These are phyloP conservation scores for Semicossyphus pulcher DNA, from an alignment of 2,113 vertebrate species.

Conservation along the genomic window DNA sequence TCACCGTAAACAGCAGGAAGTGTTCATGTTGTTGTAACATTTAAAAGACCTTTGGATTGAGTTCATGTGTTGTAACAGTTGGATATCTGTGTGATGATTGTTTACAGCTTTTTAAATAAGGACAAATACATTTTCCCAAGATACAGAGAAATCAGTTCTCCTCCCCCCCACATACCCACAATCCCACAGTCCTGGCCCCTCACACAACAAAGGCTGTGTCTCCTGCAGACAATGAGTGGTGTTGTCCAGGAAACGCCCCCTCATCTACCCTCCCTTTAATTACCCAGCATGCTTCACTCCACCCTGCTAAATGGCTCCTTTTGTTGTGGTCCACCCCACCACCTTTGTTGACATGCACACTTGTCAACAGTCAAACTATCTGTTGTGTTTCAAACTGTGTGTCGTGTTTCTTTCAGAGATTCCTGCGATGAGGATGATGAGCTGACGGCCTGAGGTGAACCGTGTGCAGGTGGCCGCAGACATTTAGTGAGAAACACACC, in stretches of 20 bases:
- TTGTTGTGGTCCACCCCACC: slow-evolving; percentile 56
- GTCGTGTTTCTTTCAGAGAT: slow-evolving; percentile 64
- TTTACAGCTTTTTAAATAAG: slow-evolving; percentile 30
- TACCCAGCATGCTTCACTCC: slow-evolving; percentile 71
- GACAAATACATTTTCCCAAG: slow-evolving; percentile 32
- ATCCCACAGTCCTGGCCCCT: slow-evolving; percentile 27
- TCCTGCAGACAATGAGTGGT: slow-evolving; percentile 58
- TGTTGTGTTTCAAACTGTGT: slow-evolving; percentile 5
- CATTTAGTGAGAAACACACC: not conserved
- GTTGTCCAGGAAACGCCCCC: slow-evolving; percentile 68
- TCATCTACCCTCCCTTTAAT: slow-evolving; percentile 65
- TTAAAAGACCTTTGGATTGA: too few relatives aligned
- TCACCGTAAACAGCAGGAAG: too few relatives aligned
- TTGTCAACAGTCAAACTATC: slow-evolving; percentile 1
- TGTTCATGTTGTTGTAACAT: too few relatives aligned
- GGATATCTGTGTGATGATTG: slow-evolving; percentile 2
- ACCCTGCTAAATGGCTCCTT: slow-evolving; percentile 54
- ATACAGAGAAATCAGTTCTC: not conserved
- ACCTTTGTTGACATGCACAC: slow-evolving; percentile 61
- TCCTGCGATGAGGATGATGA: slow-evolving; percentile 45
- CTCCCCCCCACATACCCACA: slow-evolving; percentile 28
- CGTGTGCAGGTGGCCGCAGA: not conserved
- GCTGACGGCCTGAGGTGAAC: not conserved
- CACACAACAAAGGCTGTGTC: slow-evolving; percentile 75
- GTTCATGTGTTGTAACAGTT: slow-evolving; percentile 2